These are phyloP conservation scores for Cecidostiba fungosa DNA, from an alignment of 2,888 invertebrate species.

Conservation along the genomic window DNA sequence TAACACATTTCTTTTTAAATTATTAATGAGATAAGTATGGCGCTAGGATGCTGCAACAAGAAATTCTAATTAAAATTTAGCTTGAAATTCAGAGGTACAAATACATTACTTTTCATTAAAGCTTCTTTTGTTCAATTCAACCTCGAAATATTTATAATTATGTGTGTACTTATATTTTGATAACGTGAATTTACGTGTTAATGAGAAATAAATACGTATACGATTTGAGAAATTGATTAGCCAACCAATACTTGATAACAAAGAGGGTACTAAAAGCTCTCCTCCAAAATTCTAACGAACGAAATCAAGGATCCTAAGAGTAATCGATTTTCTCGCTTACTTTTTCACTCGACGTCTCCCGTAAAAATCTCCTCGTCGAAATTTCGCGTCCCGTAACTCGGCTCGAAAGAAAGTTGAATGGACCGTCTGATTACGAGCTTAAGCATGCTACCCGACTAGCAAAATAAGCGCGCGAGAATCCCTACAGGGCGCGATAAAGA, in stretches of 20 bases:
- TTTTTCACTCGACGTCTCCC: background rate
- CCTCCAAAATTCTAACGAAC: too few relatives aligned
- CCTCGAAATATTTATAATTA: background rate
- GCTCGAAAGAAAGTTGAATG: constrained; percentile 27
- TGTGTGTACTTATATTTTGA: background rate
- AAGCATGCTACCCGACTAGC: background rate
- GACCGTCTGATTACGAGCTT: constrained; percentile 34
- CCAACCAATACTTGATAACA: too few relatives aligned
- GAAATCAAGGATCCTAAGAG: background rate
- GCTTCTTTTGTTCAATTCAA: background rate
- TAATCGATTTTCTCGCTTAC: background rate
- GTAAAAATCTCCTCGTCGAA: constrained; percentile 24
- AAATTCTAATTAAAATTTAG: background rate
- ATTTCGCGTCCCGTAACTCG: background rate
- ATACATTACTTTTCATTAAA: background rate
- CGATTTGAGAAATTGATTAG: too few relatives aligned
- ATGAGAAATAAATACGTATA: background rate
- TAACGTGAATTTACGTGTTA: background rate
- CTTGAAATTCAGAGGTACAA: background rate
- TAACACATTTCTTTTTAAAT: background rate
- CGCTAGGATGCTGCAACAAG: background rate
- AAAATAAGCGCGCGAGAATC: constrained; percentile 7
- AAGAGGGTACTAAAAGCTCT: too few relatives aligned
- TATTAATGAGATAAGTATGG: background rate
- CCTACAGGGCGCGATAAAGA: constrained; percentile 1